Conservation (phyloP, 2,113 vertebrate genomes). For the Phrynocephalus versicolor region DNA sequence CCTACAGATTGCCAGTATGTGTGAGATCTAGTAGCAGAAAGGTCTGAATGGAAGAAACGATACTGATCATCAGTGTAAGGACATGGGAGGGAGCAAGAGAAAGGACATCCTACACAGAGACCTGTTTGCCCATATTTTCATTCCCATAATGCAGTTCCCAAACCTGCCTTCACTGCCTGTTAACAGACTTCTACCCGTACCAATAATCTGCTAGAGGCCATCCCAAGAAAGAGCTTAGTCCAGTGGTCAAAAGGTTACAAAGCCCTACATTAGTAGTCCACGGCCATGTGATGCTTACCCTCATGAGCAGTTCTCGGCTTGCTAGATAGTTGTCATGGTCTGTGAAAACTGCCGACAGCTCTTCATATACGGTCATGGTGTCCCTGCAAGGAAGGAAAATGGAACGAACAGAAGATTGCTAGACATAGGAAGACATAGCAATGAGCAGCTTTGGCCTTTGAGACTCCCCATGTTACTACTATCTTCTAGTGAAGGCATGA, state of each 20-base stretch:
- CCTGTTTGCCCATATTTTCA: conserved; percentile 16
- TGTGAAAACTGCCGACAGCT: conserved; percentile 94
- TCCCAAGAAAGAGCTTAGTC: neutral
- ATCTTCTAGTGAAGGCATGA: too few species aligned
- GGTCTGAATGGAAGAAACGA: conserved; percentile 40
- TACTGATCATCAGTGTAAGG: conserved; percentile 7
- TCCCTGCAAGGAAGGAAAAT: conserved; percentile 75
- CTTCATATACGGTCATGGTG: conserved; percentile 88
- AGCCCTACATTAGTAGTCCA: neutral
- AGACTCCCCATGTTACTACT: too few species aligned
- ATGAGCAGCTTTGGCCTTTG: too few species aligned
- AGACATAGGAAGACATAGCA: conserved; percentile 23
- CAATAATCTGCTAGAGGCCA: neutral
- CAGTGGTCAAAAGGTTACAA: neutral
- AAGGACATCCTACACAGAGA: conserved; percentile 17
- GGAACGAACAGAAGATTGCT: neutral
- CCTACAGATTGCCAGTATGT: conserved; percentile 19
- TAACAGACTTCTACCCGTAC: neutral
- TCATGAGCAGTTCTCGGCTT: conserved; percentile 93
- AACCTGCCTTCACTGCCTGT: neutral
- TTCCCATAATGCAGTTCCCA: conserved; percentile 20
- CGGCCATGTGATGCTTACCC: conserved; percentile 76
- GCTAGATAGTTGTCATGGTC: conserved; percentile 94
- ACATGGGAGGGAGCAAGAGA: neutral
- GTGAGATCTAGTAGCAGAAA: neutral